phyloP scores from a whole-genome alignment of 2,888 invertebrate genomes.

The Corbicula japonica region DNA sequence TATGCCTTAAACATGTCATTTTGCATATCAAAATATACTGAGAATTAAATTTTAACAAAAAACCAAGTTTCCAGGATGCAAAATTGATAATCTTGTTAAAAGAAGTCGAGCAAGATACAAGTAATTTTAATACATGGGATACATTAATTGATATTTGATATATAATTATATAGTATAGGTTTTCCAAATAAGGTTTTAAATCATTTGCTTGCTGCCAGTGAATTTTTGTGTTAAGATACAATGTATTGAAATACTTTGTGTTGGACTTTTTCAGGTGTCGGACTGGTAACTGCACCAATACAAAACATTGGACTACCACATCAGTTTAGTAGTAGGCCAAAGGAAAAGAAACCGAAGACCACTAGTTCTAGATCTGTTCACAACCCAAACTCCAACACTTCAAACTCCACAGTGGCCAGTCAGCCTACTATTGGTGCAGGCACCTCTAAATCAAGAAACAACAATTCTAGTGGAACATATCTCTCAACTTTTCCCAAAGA shows the following conservation, averaged over 20 bases:
- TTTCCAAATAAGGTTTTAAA: background rate
- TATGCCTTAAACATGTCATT: too few relatives aligned
- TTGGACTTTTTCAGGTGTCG: conserved; percentile 43
- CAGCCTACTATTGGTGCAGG: conserved; percentile 15
- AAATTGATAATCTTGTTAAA: too few relatives aligned
- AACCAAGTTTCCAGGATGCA: too few relatives aligned
- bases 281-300: conserved; percentile 30
- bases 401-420: background rate
- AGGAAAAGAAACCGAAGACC: conserved; percentile 47
- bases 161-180: background rate
- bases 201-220: background rate
- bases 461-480: conserved; percentile 22
- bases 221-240: background rate
- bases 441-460: conserved; percentile 19
- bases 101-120: too few relatives aligned
- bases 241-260: background rate
- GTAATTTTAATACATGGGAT: too few relatives aligned
- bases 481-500: conserved; percentile 41
- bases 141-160: too few relatives aligned
- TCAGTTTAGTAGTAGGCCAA: conserved; percentile 21
- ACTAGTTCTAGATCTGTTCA: background rate
- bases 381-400: background rate
- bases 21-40: too few relatives aligned
- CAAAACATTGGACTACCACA: conserved; percentile 28
- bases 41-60: too few relatives aligned